phyloP scores from a whole-genome alignment of 2,797 vertebrate species.

The Moxostoma hubbsi region DNA sequence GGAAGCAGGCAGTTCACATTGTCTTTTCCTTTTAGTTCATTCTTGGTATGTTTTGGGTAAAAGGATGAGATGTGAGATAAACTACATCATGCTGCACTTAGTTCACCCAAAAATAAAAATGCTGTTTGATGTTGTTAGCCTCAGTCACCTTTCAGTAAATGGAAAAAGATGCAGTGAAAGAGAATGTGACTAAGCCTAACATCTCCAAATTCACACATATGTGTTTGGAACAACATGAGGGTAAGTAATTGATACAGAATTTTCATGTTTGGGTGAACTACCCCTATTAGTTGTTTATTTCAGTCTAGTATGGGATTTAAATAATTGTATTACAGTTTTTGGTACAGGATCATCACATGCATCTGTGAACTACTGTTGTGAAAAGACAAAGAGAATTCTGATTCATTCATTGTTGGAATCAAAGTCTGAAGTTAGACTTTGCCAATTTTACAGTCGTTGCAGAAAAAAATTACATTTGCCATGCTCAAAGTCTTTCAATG shows the following conservation, averaged over 20 bases:
- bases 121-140: too few relatives aligned
- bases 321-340: neutral
- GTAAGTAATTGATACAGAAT: too few relatives aligned
- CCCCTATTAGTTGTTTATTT: neutral
- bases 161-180: too few relatives aligned
- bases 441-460: neutral
- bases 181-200: too few relatives aligned
- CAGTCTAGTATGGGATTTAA: neutral
- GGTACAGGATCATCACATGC: neutral
- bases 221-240: too few relatives aligned
- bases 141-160: too few relatives aligned
- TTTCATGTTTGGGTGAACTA: too few relatives aligned
- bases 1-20: too few relatives aligned
- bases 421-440: neutral
- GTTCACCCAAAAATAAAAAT: too few relatives aligned
- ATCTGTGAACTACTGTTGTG: neutral
- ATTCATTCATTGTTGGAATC: neutral
- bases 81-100: neutral
- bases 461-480: neutral
- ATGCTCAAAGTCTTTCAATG: neutral
- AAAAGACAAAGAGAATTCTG: neutral
- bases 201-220: too few relatives aligned
- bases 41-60: neutral
- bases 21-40: too few relatives aligned
- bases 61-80: slow-evolving; percentile 9